Evolutionary conservation across 2,888 invertebrate genomes (phyloP), one percentile per base, ranked within the genome.

Genomic region (Sympetrum striolatum): DNA sequence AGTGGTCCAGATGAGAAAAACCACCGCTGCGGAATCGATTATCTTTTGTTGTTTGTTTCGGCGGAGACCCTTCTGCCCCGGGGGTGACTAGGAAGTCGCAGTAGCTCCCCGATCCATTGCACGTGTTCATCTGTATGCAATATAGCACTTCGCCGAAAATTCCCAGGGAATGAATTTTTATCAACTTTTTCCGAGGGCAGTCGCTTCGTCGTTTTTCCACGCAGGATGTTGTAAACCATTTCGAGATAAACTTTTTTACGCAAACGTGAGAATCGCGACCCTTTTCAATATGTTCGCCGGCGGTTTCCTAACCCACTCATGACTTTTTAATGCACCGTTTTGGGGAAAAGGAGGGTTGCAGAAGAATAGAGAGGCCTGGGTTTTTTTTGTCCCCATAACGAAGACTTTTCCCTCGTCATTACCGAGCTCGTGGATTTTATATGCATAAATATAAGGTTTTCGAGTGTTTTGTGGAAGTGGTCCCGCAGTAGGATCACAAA

Each of bases 51-150:
- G 10, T 58, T n/a, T 22, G 35, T 58, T 15, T 35, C 60, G 86
- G 37, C n/a, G 10, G 18, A 25, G 53, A 14, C 31, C 31, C 58
- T 53, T 86, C 58, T 1, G 15, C 10, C 58, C 35, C 58, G n/a
- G 6, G 31, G 22, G n/a, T 53, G 25, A 5, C 53, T 64, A n/a
- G 39, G 39, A 12, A 37, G 39, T 1, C 44, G 22, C 44, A 39
- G 48, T 39, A 14, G 8, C 14, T 10, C 14, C 31, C 18, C 4
- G 15, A 53, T 58, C 48, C 31, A 37, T 18, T 82, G 60, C 86
- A 86, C 86, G 86, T 86, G 86, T 60, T 86, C 86, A 86, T 86
- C 60, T 60, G 60, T 86, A 86, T 86, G 86, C 86, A 60, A 58
- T 48, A 37, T 14, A 60, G 86, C 37, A 60, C 86, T 35, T 60